Evolutionary conservation across 2,797 vertebrate genomes (phyloP).

Genomic region (Sardinella longiceps): DNA sequence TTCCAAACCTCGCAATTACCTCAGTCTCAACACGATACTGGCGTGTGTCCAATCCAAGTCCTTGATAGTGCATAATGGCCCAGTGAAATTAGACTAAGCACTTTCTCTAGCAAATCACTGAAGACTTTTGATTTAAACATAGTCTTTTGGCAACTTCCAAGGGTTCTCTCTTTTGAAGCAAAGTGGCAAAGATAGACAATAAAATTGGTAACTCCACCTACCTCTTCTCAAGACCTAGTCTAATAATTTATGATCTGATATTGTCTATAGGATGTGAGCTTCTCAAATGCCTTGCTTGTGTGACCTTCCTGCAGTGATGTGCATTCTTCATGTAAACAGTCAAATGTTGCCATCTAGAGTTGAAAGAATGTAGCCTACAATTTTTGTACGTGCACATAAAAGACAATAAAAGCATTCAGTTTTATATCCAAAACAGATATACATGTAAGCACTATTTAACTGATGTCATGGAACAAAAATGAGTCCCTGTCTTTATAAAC

Average conservation of each 20-base stretch:
- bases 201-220: not conserved
- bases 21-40: conserved; percentile 32
- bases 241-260: not conserved
- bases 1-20: conserved; percentile 35
- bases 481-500: too few species aligned
- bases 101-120: not conserved
- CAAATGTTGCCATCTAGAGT: conserved; percentile 10
- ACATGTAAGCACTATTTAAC: too few species aligned
- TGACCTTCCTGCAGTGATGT: not conserved
- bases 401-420: not conserved
- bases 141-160: not conserved
- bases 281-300: too few species aligned
- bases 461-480: too few species aligned
- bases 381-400: not conserved
- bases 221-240: not conserved
- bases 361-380: not conserved
- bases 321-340: not conserved
- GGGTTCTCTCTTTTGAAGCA: not conserved
- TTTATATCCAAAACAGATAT: too few species aligned
- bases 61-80: not conserved
- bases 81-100: not conserved
- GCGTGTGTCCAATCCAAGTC: conserved; percentile 29
- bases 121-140: not conserved
- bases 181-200: not conserved
- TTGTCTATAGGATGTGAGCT: too few species aligned